A percentile compares a stretch with the other conserved stretches of the same genome.
Evolutionary conservation across 2,797 vertebrate genomes (phyloP).

Genomic region (Sebastes minor): DNA sequence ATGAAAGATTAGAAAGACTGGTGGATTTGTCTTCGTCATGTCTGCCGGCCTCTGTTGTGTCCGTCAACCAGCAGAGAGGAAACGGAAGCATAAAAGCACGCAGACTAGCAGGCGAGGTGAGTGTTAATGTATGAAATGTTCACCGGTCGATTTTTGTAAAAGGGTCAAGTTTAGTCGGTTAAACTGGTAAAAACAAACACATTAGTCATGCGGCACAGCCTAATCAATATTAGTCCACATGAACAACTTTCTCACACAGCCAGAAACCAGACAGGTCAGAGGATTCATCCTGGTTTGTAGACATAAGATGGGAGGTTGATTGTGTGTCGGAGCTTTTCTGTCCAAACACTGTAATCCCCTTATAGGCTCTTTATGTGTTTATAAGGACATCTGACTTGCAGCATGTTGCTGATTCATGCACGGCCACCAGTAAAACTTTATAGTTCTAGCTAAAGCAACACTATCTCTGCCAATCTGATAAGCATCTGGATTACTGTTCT

Average conservation of each 20-base stretch:
- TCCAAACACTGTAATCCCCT: slow-evolving; percentile 4
- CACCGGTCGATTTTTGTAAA: background rate
- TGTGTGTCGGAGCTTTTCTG: background rate
- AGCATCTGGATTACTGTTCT: background rate
- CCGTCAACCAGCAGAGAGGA: background rate
- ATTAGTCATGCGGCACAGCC: background rate
- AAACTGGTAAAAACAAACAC: background rate
- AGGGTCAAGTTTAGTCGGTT: background rate
- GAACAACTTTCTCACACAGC: background rate
- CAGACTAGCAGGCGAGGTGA: slow-evolving; percentile 49
- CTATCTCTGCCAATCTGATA: background rate
- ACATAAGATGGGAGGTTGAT: slow-evolving; percentile 6
- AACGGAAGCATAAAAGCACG: background rate
- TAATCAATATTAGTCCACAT: slow-evolving; percentile 10
- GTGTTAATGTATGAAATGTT: background rate
- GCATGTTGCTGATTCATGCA: background rate
- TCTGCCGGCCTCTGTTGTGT: slow-evolving; percentile 6
- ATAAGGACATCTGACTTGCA: background rate
- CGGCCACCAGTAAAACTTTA: background rate
- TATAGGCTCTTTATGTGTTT: background rate
- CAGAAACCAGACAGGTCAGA: background rate
- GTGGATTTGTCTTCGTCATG: slow-evolving; percentile 25
- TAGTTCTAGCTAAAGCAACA: background rate
- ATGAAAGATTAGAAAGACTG: background rate
- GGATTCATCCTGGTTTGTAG: background rate